phyloP scores from a whole-genome alignment of 1,140 invertebrate genomes.

The Drosophila ercepeae region DNA sequence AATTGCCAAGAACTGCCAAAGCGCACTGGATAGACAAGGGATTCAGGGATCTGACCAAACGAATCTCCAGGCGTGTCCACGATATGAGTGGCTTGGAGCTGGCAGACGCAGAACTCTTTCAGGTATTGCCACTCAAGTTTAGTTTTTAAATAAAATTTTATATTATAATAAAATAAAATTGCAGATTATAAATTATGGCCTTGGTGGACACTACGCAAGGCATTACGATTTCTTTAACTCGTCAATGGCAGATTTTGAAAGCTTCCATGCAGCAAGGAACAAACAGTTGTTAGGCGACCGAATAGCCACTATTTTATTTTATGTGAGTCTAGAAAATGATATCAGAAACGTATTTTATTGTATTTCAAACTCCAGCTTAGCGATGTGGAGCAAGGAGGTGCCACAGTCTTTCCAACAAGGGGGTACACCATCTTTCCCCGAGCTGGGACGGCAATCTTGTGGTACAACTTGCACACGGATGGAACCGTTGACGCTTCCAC shows the following conservation, averaged over 20 bases:
- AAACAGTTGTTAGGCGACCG: constrained; percentile 33
- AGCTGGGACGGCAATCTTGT: constrained; percentile 95
- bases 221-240: constrained; percentile 87
- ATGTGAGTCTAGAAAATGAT: constrained; percentile 42
- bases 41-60: constrained; percentile 90
- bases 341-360: not conserved
- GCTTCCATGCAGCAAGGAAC: not conserved
- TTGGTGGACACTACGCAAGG: constrained; percentile 88
- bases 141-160: not conserved
- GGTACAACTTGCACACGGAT: constrained; percentile 95
- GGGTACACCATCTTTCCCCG: constrained; percentile 92
- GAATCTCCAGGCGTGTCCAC: constrained; percentile 89
- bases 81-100: constrained; percentile 88
- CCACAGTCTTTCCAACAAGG: constrained; percentile 92
- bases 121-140: not conserved
- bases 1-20: constrained; percentile 2
- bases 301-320: constrained; percentile 60
- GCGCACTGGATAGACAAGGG: constrained; percentile 91
- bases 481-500: constrained; percentile 95
- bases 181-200: constrained; percentile 88
- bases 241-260: not conserved
- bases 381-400: constrained; percentile 96
- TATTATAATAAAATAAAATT: constrained; percentile 39
- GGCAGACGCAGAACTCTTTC: constrained; percentile 84
- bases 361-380: constrained; percentile 88